Evolutionary conservation across 2,888 invertebrate genomes (phyloP), one percentile per base, ranked within the genome.

Genomic region (Caenorhabditis afra): DNA sequence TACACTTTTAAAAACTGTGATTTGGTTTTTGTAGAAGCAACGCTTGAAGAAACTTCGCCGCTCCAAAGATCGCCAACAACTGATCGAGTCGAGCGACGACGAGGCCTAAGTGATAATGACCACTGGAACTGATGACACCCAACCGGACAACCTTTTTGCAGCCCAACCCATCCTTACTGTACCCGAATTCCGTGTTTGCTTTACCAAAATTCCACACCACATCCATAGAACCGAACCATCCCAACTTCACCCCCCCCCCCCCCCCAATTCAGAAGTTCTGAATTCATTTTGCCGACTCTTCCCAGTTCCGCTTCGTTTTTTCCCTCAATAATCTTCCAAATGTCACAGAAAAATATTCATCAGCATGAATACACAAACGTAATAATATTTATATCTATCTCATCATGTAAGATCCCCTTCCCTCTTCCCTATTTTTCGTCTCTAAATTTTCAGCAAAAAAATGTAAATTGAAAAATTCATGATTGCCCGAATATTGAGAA

Each of bases 81-180:
- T 81, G 35, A 81, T 81, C 22, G 81, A 81, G 23, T 81, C 81
- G 11, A 70, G 70, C 16, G 81, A 81, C 29, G 81, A 81, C 22
- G 81, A 81, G 23, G 35, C 44, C 14, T 80, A 41, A 73, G 2
- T 14, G 41, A 41, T 41, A 35, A 14, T n/a, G n/a, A n/a, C n/a
- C n/a, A n/a, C n/a, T 18, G 10, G n/a, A n/a, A 2, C 23, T 47
- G 4, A n/a, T n/a, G n/a, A 10, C 14, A 44, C 4, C 20, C 44
- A 4, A 14, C 16, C 29, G 29, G 14, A 14, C 49, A 62, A 55
- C 3, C 20, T 16, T 45, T 45, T 45, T 5, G 7, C 18, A 8
- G 4, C 47, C 7, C 20, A 8, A 2, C 20, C 14, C 50, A 50
- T 22, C 4, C 11, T 22, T 50, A 20, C 22, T 52, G n/a, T 52